These are phyloP conservation scores for Seriola quinqueradiata DNA, from an alignment of 2,113 vertebrate genomes.

Conservation along the genomic window DNA sequence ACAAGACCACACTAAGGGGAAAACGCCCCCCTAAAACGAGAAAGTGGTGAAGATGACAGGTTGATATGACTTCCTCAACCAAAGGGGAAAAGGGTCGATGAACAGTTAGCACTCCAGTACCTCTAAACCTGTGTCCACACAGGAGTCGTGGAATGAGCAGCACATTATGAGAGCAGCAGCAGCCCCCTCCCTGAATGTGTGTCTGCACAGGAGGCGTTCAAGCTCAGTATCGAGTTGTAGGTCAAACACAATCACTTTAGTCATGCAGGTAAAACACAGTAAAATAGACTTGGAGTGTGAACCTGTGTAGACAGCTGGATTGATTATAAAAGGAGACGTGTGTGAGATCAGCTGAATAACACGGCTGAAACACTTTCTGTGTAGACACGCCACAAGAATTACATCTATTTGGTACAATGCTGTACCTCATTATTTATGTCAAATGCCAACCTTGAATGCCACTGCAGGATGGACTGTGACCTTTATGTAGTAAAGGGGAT, in stretches of 20 bases:
- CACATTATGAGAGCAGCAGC: too few relatives aligned
- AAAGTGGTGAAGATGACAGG: too few relatives aligned
- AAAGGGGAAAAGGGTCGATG: background rate
- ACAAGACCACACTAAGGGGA: background rate
- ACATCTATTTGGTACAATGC: background rate
- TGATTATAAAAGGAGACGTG: too few relatives aligned
- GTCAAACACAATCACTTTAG: background rate
- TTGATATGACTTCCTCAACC: background rate
- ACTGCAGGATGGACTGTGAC: background rate
- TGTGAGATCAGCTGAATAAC: background rate
- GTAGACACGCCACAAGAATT: background rate
- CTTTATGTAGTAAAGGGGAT: conserved; percentile 7
- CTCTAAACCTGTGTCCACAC: too few relatives aligned
- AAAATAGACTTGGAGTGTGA: too few relatives aligned
- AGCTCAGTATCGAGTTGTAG: background rate
- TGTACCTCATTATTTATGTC: background rate
- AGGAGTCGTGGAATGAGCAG: background rate
- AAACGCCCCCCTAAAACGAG: background rate
- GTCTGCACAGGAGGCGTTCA: background rate
- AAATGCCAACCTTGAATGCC: background rate
- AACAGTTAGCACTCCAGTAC: too few relatives aligned
- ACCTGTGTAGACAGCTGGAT: too few relatives aligned
- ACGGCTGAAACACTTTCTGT: background rate
- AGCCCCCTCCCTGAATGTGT: background rate
- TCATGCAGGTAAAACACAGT: too few relatives aligned